A percentile compares a stretch with the other conserved stretches of the same genome.
These are phyloP conservation scores for Sus scrofa DNA, from an alignment of 2,113 vertebrate genomes.

Conservation along the genomic window T2T-Sscrofa CM000812.6:247606001-247606500, in stretches of 20 bases:
- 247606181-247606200: neutral
- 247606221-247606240: neutral
- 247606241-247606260: neutral
- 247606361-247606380: neutral
- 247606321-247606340: neutral
- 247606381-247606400: neutral
- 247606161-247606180: neutral
- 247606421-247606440: constrained; percentile 32
- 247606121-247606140: neutral
- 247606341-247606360: neutral
- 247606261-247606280: neutral
- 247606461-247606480: constrained; percentile 29
- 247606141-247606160: neutral
- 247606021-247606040: neutral
- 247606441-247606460: constrained; percentile 16
- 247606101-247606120: neutral
- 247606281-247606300: neutral
- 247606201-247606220: neutral
- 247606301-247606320: neutral
- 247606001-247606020: neutral
- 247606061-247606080: constrained; percentile 36
- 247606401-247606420: neutral
- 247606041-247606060: neutral
- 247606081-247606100: constrained; percentile 43
- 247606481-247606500: neutral